Percentiles rank a stretch among this genome's conserved stretches.
These are phyloP conservation scores for Papilio gigon DNA, from an alignment of 2,888 invertebrate species.

Conservation along the genomic window DNA sequence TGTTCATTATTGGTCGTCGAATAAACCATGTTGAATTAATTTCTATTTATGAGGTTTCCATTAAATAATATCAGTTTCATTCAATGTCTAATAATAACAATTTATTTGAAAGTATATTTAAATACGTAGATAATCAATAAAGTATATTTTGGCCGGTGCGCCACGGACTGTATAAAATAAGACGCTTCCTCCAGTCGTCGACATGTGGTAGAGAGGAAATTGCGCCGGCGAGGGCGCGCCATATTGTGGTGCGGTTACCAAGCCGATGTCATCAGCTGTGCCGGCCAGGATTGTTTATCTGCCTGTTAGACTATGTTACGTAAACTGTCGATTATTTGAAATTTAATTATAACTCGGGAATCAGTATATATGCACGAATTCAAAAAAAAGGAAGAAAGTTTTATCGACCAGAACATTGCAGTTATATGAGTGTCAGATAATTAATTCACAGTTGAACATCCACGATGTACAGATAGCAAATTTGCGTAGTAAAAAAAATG, in stretches of 20 bases:
- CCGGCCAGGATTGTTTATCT: neutral
- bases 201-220: conserved; percentile 55
- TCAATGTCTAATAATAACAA: neutral
- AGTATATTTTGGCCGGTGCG: neutral
- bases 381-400: too few species aligned
- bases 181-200: conserved; percentile 57
- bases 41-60: too few species aligned
- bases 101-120: neutral
- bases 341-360: neutral
- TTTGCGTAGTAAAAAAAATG: too few species aligned
- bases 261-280: conserved; percentile 21
- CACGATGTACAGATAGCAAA: too few species aligned
- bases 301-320: neutral
- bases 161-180: conserved; percentile 58
- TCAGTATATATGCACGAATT: too few species aligned
- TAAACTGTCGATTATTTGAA: conserved; percentile 2
- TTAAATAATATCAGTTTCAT: too few species aligned
- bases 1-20: too few species aligned
- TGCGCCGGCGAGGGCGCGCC: conserved; percentile 43
- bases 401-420: too few species aligned
- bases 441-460: too few species aligned
- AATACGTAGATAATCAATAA: conserved; percentile 17
- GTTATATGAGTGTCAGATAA: too few species aligned
- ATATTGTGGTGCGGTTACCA: conserved; percentile 35
- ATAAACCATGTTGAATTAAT: too few species aligned